These are phyloP conservation scores for Drosophila anceps DNA, from an alignment of 2,888 invertebrate genomes.

Conservation along the genomic window DNA sequence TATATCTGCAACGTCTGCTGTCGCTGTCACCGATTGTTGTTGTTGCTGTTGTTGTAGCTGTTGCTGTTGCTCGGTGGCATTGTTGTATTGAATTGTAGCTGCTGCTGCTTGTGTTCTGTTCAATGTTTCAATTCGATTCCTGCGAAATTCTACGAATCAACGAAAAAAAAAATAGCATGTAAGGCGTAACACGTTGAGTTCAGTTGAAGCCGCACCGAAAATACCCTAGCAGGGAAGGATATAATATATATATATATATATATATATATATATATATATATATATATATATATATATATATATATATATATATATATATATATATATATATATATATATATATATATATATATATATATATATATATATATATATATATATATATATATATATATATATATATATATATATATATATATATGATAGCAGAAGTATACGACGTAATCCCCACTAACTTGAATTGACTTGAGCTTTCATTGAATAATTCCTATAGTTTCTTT, in stretches of 20 bases:
- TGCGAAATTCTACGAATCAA: constrained; percentile 54
- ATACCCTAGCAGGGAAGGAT: background rate
- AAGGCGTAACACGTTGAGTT: background rate
- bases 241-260: too few species aligned
- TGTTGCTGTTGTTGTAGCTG: constrained; percentile 40
- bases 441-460: too few species aligned
- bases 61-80: constrained; percentile 55
- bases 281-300: too few species aligned
- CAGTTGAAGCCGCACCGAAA: background rate
- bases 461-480: too few species aligned
- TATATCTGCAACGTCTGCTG: constrained; percentile 42
- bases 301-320: too few species aligned
- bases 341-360: too few species aligned
- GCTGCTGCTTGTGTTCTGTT: constrained; percentile 67
- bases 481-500: too few species aligned
- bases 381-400: too few species aligned
- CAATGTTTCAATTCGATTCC: constrained; percentile 79
- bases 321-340: too few species aligned
- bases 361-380: too few species aligned
- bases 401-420: background rate
- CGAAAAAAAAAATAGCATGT: constrained; percentile 12
- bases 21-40: constrained; percentile 34
- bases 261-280: too few species aligned
- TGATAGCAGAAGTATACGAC: background rate
- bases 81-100: constrained; percentile 76